Evolutionary conservation across 2,888 invertebrate genomes (phyloP).

Genomic region (Xanthorhoe spadicearia): DNA sequence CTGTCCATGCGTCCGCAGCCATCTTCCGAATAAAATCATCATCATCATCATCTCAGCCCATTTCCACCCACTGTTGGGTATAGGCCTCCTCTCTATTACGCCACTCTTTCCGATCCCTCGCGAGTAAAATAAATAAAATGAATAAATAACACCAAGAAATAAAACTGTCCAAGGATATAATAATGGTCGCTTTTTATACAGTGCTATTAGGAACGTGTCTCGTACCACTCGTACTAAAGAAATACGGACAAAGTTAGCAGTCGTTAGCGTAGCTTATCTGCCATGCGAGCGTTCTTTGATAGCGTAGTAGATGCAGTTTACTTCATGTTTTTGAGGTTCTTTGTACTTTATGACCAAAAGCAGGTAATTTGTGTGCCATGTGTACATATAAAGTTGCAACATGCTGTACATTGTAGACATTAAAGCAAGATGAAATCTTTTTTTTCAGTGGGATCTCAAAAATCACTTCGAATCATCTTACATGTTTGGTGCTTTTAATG

Average conservation of each 20-base stretch:
- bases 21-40: too few relatives aligned
- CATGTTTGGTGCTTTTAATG: too few relatives aligned
- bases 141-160: too few relatives aligned
- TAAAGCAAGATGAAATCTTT: too few relatives aligned
- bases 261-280: conserved; percentile 17
- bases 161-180: too few relatives aligned
- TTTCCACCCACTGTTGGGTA: too few relatives aligned
- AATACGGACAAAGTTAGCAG: conserved; percentile 14
- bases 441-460: not conserved
- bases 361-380: not conserved
- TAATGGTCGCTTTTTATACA: not conserved
- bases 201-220: conserved; percentile 3
- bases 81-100: too few relatives aligned
- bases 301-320: conserved; percentile 3
- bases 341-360: not conserved
- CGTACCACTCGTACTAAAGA: conserved; percentile 3
- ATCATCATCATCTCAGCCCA: too few relatives aligned
- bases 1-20: too few relatives aligned
- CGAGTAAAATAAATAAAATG: too few relatives aligned
- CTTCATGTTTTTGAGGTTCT: not conserved
- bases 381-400: not conserved
- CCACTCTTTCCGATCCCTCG: too few relatives aligned
- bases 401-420: not conserved
- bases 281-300: conserved; percentile 4
- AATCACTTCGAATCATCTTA: too few relatives aligned